phyloP scores from a whole-genome alignment of 2,113 vertebrate genomes.

The Corvus moneduloides region DNA sequence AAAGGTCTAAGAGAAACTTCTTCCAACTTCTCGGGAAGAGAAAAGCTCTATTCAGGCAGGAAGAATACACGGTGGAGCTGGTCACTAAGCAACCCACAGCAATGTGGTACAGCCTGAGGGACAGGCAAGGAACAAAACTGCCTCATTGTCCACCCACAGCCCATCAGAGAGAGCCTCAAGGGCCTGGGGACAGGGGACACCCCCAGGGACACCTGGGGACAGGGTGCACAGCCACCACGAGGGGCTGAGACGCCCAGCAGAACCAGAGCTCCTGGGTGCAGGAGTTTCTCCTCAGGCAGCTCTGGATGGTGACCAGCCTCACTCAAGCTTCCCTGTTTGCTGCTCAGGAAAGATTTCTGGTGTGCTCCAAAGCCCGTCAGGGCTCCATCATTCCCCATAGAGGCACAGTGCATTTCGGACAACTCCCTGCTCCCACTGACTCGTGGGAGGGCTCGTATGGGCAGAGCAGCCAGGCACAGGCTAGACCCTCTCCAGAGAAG shows the following conservation, averaged over 20 bases:
- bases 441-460: fast-evolving
- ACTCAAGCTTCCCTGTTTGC: neutral
- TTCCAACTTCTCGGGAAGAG: constrained; percentile 20
- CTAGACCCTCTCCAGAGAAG: neutral
- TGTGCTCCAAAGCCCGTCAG: neutral
- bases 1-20: constrained; percentile 39
- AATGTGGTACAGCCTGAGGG: neutral
- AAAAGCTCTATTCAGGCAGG: constrained; percentile 63
- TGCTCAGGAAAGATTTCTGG: neutral
- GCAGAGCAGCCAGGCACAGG: neutral
- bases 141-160: neutral
- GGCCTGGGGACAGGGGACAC: neutral
- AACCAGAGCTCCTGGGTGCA: neutral
- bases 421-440: neutral
- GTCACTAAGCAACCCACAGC: constrained; percentile 67
- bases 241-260: neutral
- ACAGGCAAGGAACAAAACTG: neutral
- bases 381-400: neutral
- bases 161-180: neutral
- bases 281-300: neutral
- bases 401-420: fast-evolving
- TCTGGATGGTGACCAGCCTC: neutral
- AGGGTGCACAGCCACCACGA: neutral
- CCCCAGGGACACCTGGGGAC: neutral
- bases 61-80: constrained; percentile 35